These are phyloP conservation scores for Pelvicachromis taeniatus DNA, from an alignment of 2,113 vertebrate species.

Conservation along the genomic window DNA sequence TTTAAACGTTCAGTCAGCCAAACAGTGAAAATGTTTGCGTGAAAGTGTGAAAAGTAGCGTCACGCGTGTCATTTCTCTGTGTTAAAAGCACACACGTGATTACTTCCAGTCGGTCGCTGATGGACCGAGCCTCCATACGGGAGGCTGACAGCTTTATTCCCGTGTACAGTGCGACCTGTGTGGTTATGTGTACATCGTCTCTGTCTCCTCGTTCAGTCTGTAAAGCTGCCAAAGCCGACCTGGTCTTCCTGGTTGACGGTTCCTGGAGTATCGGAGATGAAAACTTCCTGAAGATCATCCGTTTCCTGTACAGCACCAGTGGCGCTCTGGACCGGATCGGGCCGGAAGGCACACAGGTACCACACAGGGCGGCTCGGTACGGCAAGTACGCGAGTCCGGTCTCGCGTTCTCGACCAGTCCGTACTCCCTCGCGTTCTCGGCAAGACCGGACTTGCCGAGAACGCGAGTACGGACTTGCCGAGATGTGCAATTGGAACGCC, in stretches of 20 bases:
- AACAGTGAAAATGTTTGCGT: too few relatives aligned
- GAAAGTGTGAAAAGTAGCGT: too few relatives aligned
- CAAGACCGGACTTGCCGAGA: too few relatives aligned
- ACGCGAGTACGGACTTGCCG: too few relatives aligned
- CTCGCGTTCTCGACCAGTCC: too few relatives aligned
- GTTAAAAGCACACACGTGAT: too few relatives aligned
- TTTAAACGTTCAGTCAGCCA: background rate
- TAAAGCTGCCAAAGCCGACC: slow-evolving; percentile 88
- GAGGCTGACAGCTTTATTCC: background rate
- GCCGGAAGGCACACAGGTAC: slow-evolving; percentile 88
- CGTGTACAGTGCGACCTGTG: fast-evolving
- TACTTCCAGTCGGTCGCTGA: too few relatives aligned
- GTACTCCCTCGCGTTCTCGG: too few relatives aligned
- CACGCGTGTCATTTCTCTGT: too few relatives aligned
- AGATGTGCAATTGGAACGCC: too few relatives aligned
- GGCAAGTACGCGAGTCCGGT: too few relatives aligned
- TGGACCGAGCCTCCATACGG: background rate
- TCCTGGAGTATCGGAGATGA: slow-evolving; percentile 98
- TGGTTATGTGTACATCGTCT: fast-evolving
- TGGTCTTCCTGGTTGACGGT: slow-evolving; percentile 94
- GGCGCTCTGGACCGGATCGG: slow-evolving; percentile 91
- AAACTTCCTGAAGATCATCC: slow-evolving; percentile 94
- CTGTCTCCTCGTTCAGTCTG: slow-evolving; percentile 75
- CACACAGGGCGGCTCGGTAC: fast-evolving
- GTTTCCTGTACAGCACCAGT: slow-evolving; percentile 86